A percentile compares a stretch with the other conserved stretches of the same genome.
Evolutionary conservation across 2,888 invertebrate genomes (phyloP).

Genomic region (Theodoxus fluviatilis): DNA sequence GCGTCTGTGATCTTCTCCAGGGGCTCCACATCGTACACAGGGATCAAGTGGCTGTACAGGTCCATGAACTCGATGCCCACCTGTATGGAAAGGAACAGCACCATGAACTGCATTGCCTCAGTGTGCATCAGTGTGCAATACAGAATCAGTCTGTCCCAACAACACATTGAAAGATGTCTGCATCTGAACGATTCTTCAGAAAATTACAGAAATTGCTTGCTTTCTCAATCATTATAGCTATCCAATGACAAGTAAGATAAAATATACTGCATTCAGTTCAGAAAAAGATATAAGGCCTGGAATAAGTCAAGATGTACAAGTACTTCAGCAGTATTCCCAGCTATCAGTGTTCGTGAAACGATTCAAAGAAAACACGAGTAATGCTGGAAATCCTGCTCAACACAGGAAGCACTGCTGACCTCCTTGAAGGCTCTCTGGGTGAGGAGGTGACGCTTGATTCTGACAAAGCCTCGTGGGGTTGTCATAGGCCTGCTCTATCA

Average conservation of each 20-base stretch:
- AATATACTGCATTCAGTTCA: background rate
- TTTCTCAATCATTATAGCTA: background rate
- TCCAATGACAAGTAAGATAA: background rate
- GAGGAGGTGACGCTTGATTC: conserved; percentile 97
- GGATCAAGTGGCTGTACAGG: conserved; percentile 96
- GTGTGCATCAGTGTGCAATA: too few species aligned
- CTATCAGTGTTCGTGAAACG: background rate
- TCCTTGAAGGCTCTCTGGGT: conserved; percentile 99
- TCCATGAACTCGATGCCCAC: conserved; percentile 99
- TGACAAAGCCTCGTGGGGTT: too few species aligned
- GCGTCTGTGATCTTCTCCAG: conserved; percentile 99
- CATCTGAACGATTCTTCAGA: too few species aligned
- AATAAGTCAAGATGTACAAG: too few species aligned
- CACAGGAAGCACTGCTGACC: conserved; percentile 71
- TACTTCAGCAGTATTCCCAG: background rate
- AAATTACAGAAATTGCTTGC: background rate
- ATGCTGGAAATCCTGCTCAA: too few species aligned
- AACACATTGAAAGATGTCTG: too few species aligned
- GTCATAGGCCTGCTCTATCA: conserved; percentile 99
- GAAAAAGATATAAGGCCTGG: too few species aligned
- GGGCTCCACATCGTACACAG: conserved; percentile 99
- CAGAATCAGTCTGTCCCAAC: too few species aligned
- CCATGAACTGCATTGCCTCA: too few species aligned
- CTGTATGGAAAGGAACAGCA: too few species aligned
- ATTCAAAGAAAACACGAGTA: background rate